A percentile compares a stretch with the other conserved stretches of the same genome.
Conservation (phyloP, 2,113 vertebrate genomes). For the Helogale parvula region DNA sequence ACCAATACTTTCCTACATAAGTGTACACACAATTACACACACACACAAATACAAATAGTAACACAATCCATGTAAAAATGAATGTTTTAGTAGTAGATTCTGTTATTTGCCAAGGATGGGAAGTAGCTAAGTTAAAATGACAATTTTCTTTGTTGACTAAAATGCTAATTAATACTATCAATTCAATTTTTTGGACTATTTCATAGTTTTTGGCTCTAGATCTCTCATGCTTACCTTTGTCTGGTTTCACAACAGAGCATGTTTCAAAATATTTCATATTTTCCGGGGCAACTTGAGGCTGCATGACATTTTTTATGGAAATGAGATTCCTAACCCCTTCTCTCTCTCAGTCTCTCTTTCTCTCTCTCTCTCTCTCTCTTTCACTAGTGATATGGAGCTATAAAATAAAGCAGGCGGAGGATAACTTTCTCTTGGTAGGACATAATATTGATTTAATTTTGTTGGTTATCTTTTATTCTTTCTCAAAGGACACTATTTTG, state of each 20-base stretch:
- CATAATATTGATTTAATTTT: background rate
- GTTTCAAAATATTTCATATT: background rate
- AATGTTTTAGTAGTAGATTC: background rate
- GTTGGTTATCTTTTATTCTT: background rate
- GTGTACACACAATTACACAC: background rate
- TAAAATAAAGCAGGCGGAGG: background rate
- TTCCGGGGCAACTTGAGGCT: background rate
- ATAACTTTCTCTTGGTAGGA: background rate
- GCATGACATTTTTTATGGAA: background rate
- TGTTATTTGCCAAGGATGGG: background rate
- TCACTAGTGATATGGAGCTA: background rate
- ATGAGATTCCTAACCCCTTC: background rate
- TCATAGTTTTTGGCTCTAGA: background rate
- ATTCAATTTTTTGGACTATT: background rate
- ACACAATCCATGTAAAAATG: background rate
- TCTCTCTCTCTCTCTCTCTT: background rate
- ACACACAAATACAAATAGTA: background rate
- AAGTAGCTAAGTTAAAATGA: background rate
- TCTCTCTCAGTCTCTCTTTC: background rate
- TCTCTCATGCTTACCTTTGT: background rate
- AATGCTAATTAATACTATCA: background rate
- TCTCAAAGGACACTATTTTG: background rate
- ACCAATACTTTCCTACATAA: background rate
- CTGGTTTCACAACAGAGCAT: background rate
- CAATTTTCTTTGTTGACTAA: background rate